These are phyloP conservation scores for Agelaius phoeniceus DNA, from an alignment of 2,113 vertebrate species.

Conservation along the genomic window DNA sequence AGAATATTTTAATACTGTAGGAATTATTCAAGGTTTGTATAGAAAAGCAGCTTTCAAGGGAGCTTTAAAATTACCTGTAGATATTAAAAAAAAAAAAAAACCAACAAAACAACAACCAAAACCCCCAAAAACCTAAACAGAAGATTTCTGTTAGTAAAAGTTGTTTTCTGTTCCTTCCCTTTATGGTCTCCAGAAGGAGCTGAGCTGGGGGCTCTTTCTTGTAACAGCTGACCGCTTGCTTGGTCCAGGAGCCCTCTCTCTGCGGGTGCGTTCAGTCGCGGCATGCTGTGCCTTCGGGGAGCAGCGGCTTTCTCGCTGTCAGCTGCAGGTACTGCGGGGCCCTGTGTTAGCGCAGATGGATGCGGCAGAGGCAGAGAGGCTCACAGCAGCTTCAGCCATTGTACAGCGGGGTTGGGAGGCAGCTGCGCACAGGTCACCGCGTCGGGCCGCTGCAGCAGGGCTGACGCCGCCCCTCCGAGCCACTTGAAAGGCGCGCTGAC, in stretches of 20 bases:
- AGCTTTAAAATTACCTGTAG: neutral
- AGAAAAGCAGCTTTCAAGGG: neutral
- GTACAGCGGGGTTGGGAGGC: neutral
- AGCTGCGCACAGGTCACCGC: neutral
- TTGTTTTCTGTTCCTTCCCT: neutral
- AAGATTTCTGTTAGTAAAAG: neutral
- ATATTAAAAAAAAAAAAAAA: neutral
- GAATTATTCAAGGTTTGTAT: neutral
- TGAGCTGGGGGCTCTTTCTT: neutral
- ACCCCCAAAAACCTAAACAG: too few relatives aligned
- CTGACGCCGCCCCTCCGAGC: rapidly evolving
- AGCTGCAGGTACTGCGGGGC: neutral
- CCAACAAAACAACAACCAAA: neutral
- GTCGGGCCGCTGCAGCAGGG: neutral
- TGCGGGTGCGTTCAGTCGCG: neutral
- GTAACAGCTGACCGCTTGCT: rapidly evolving
- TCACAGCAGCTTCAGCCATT: neutral
- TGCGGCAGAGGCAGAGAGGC: neutral
- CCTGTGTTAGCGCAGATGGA: rapidly evolving
- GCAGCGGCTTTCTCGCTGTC: neutral
- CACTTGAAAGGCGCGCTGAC: rapidly evolving
- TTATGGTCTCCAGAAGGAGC: neutral
- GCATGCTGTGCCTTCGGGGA: neutral
- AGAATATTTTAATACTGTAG: neutral
- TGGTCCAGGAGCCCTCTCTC: neutral